A percentile compares a stretch with the other conserved stretches of the same genome.
phyloP scores from a whole-genome alignment of 2,888 invertebrate species.

The Aproaerema taeniolella region DNA sequence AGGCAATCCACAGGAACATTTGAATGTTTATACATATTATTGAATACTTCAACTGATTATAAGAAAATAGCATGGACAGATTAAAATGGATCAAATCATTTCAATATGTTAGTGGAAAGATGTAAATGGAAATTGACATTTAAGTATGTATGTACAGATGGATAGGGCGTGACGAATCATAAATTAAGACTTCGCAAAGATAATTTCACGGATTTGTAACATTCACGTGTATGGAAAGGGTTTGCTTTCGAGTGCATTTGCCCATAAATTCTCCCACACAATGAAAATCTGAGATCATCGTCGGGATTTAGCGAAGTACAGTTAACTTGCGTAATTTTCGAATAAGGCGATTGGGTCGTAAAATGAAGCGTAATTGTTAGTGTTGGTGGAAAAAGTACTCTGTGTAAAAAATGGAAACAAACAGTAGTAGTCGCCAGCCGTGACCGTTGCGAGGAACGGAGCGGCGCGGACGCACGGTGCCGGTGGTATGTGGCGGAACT shows the following conservation, averaged over 20 bases:
- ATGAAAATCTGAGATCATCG: neutral
- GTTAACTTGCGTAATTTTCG: slow-evolving; percentile 8
- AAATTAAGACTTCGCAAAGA: slow-evolving; percentile 11
- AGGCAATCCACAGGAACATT: no score
- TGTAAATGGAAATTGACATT: no score
- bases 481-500: slow-evolving; percentile 64
- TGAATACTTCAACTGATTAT: no score
- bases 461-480: slow-evolving; percentile 31
- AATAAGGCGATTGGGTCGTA: slow-evolving; percentile 10
- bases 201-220: slow-evolving; percentile 4
- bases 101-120: no score
- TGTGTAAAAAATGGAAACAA: slow-evolving; percentile 31
- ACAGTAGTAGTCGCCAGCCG: slow-evolving; percentile 38
- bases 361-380: slow-evolving; percentile 10
- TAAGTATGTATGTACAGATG: no score
- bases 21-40: no score
- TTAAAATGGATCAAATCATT: no score
- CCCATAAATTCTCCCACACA: slow-evolving; percentile 5
- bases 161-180: slow-evolving; percentile 8
- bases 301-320: neutral
- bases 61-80: no score
- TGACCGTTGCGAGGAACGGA: slow-evolving; percentile 40
- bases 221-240: slow-evolving; percentile 9
- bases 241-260: slow-evolving; percentile 7
- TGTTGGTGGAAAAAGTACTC: neutral